These are phyloP conservation scores for Lytechinus variegatus DNA, from an alignment of 35 echinoderm and acorn worm genomes.

Conservation along the genomic window DNA sequence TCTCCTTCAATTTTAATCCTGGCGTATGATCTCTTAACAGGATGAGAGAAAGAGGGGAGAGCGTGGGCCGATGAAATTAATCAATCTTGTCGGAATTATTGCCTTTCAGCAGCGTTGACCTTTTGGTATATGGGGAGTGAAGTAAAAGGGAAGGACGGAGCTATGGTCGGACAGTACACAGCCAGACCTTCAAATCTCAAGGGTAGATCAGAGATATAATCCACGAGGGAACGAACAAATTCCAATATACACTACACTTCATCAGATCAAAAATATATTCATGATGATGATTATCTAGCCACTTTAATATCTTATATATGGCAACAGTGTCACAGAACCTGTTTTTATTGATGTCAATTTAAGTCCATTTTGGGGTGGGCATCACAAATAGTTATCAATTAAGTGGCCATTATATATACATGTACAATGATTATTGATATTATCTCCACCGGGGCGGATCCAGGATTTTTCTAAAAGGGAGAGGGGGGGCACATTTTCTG, in stretches of 20 bases:
- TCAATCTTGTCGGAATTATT: constrained; percentile 40
- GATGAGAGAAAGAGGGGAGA: neutral
- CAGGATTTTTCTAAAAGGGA: too few relatives aligned
- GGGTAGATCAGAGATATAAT: too few relatives aligned
- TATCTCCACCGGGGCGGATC: too few relatives aligned
- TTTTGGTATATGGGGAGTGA: neutral
- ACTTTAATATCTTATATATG: too few relatives aligned
- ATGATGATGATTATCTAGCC: too few relatives aligned
- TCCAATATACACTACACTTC: neutral
- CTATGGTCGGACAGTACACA: neutral
- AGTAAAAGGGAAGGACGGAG: neutral
- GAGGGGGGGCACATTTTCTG: too few relatives aligned
- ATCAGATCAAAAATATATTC: neutral
- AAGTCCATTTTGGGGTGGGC: too few relatives aligned
- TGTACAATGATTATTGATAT: too few relatives aligned
- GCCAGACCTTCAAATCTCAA: neutral
- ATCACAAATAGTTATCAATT: too few relatives aligned
- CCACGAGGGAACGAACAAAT: neutral
- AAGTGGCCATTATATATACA: too few relatives aligned
- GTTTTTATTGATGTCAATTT: too few relatives aligned
- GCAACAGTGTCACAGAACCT: too few relatives aligned
- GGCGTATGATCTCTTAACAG: neutral
- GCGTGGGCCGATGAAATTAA: constrained; percentile 36
- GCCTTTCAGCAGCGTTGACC: constrained; percentile 19
- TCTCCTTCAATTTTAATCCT: neutral